Evolutionary conservation across 2,797 vertebrate species (phyloP).

Genomic region (Chiroxiphia lanceolata): DNA sequence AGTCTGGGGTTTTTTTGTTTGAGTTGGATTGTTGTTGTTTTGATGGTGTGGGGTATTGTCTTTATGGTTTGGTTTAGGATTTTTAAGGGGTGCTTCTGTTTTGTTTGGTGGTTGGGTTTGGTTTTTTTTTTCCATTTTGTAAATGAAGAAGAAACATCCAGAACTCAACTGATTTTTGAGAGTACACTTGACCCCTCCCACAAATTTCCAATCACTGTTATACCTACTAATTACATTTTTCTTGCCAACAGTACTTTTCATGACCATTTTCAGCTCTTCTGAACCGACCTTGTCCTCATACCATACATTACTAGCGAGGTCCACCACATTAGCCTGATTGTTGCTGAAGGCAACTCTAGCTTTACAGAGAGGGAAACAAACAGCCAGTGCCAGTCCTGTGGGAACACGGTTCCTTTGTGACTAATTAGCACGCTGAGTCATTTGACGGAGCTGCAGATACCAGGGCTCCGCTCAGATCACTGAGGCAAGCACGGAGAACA

Average conservation of each 20-base stretch:
- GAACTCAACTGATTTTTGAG: background rate
- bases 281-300: background rate
- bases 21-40: background rate
- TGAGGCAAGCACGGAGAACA: background rate
- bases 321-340: background rate
- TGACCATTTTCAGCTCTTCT: background rate
- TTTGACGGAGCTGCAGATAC: background rate
- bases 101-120: background rate
- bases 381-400: background rate
- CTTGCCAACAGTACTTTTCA: background rate
- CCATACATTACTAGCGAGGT: background rate
- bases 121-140: background rate
- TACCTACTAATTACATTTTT: background rate
- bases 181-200: background rate
- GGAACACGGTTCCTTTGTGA: conserved; percentile 31
- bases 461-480: background rate
- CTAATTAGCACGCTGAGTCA: background rate
- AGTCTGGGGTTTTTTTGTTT: fast-evolving
- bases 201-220: background rate
- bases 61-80: background rate
- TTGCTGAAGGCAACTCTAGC: background rate
- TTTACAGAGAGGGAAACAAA: background rate
- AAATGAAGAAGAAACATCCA: background rate
- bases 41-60: too few species aligned
- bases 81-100: background rate